Evolutionary conservation across 2,113 vertebrate genomes (phyloP), one percentile per base, ranked within the genome.

Genomic region (Edolisoma coerulescens): DNA sequence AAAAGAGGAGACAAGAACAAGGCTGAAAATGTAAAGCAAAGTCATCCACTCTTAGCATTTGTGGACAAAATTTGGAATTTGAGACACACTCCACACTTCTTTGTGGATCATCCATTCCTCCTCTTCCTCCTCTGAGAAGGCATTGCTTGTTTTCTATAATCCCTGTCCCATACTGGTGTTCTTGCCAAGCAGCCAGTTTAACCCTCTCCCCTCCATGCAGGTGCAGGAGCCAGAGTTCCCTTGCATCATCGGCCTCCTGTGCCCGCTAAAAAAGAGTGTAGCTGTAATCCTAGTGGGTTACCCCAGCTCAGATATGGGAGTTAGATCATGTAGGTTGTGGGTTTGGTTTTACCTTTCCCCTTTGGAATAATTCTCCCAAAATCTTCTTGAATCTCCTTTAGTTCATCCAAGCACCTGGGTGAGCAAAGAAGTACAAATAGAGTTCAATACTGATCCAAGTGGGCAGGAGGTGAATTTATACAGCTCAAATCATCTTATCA

Each of bases 61-160:
- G 20, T 19, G 4, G n/a, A 35, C 47, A 45, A 70, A 91, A 73
- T 39, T 3, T 8, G 35, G 24, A 54, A 19, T 59, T 44, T 26
- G 32, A 23, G 59, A 70, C 13, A 70, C 7, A 27, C 9, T 69
- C 39, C 7, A 45, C 8, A 18, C 2, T 56, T 86, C 4, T 33
- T 37, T 57, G 37, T 26, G 32, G 16, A 32, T 69, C 27, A 33
- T 5, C 7, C 4, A 28, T 69, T 89, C 10, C 6, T 60, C 7
- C 5, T 49, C 24, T n/a, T 78, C 28, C 11, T 3, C 3, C 0
- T 2, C 9, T 22, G 5, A 63, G 6, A 83, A 75, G 11, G 1
- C 7, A 21, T 13, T 0, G 0, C 1, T 68, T 57, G 3, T 7
- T 6, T 59, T 19, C 21, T 37, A 1, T 45, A 49, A 35, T 28